Conservation (phyloP, 2,113 vertebrate genomes). For the Odontophorus gujanensis region DNA sequence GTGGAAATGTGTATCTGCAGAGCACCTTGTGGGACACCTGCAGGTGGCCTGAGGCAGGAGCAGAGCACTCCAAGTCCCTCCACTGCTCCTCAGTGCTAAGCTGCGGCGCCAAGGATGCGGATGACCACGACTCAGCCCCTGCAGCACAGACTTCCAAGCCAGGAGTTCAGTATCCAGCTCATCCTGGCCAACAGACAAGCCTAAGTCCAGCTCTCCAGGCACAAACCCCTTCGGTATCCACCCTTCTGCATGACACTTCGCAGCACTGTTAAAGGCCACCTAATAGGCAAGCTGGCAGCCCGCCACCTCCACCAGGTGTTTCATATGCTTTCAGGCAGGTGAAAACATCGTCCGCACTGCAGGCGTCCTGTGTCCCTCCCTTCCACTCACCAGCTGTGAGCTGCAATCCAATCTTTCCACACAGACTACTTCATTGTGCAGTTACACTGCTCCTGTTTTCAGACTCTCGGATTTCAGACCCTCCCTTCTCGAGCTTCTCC, state of each 20-base stretch:
- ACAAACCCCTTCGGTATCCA: not conserved
- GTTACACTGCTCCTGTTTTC: not conserved
- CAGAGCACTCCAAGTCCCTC: fast-evolving
- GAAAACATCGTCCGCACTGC: not conserved
- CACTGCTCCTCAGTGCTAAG: not conserved
- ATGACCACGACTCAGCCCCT: not conserved
- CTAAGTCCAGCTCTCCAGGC: not conserved
- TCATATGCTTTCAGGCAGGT: too few relatives aligned
- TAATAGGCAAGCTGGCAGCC: not conserved
- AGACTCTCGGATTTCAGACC: not conserved
- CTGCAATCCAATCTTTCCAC: not conserved
- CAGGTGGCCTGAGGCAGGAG: not conserved
- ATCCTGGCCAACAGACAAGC: not conserved
- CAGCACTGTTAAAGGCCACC: fast-evolving
- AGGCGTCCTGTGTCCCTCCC: fast-evolving
- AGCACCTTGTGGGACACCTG: not conserved
- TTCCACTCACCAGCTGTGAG: not conserved
- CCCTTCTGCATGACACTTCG: fast-evolving
- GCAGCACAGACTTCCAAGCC: fast-evolving
- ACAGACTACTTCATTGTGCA: not conserved
- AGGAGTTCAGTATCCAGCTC: not conserved
- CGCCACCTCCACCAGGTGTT: fast-evolving
- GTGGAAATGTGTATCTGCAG: not conserved
- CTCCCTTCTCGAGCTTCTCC: not conserved
- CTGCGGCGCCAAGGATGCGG: fast-evolving